phyloP scores from a whole-genome alignment of 1,140 invertebrate species.

The Bombus pyrosoma region DNA sequence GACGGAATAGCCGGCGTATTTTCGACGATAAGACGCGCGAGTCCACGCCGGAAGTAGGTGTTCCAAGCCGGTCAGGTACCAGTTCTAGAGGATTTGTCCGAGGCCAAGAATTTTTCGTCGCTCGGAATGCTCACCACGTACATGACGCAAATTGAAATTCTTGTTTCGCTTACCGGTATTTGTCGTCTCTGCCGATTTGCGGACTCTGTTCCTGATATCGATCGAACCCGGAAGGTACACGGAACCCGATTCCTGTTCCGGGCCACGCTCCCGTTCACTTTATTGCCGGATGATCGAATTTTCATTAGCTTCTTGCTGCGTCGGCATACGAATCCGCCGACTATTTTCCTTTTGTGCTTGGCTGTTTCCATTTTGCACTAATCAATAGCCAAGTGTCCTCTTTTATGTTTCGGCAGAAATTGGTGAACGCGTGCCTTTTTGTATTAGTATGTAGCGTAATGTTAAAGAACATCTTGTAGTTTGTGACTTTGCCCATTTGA shows the following conservation, averaged over 20 bases:
- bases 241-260: not conserved
- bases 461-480: too few species aligned
- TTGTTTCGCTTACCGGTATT: conserved; percentile 68
- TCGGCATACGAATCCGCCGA: not conserved
- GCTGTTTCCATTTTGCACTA: not conserved
- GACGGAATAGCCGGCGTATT: conserved; percentile 32
- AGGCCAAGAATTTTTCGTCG: conserved; percentile 51
- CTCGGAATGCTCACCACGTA: conserved; percentile 61
- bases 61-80: not conserved
- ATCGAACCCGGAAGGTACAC: not conserved
- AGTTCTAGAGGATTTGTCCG: not conserved
- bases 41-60: conserved; percentile 47
- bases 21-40: conserved; percentile 14
- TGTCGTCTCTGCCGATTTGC: conserved; percentile 58
- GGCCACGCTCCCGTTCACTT: not conserved
- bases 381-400: not conserved
- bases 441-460: too few species aligned
- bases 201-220: conserved; percentile 36
- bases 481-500: too few species aligned
- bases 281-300: not conserved
- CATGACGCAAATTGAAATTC: conserved; percentile 70
- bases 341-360: not conserved
- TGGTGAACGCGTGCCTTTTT: not conserved
- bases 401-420: not conserved
- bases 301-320: conserved; percentile 16